phyloP scores from a whole-genome alignment of 2,888 invertebrate species.

The Alloscopus bannaensis region DNA sequence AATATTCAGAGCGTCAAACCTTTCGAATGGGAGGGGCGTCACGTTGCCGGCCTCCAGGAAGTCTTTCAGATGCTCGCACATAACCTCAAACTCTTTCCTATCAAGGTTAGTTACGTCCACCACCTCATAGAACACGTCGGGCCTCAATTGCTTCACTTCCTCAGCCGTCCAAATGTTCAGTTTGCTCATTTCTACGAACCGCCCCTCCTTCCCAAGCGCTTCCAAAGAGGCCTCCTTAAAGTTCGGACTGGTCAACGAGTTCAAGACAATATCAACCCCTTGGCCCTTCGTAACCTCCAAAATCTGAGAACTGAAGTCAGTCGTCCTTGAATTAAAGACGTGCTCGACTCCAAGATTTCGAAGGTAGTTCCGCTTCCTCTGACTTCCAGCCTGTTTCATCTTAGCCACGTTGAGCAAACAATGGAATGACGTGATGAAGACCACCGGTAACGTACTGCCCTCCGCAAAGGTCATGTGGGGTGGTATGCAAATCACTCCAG shows the following conservation, averaged over 20 bases:
- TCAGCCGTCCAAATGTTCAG: conserved; percentile 47
- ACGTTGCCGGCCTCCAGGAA: conserved; percentile 12
- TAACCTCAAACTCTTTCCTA: background rate
- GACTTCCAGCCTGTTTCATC: conserved; percentile 51
- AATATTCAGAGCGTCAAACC: conserved; percentile 40
- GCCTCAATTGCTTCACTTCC: conserved; percentile 39
- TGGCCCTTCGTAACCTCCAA: conserved; percentile 30
- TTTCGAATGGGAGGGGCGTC: conserved; percentile 31
- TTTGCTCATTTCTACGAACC: conserved; percentile 62
- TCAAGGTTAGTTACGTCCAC: conserved; percentile 20
- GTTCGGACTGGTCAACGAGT: conserved; percentile 53
- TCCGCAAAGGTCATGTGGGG: conserved; percentile 36
- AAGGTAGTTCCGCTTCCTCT: conserved; percentile 47
- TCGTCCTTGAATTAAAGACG: conserved; percentile 52
- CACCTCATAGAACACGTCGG: conserved; percentile 39
- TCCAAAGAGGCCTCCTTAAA: conserved; percentile 56
- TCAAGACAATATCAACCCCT: conserved; percentile 54
- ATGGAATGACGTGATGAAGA: conserved; percentile 44
- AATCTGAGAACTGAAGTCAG: conserved; percentile 41
- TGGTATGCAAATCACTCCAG: conserved; percentile 28
- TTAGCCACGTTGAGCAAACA: conserved; percentile 51
- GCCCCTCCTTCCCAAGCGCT: conserved; percentile 22
- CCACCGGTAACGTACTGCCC: conserved; percentile 54
- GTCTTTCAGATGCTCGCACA: conserved; percentile 8
- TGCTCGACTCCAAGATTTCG: conserved; percentile 47